Percentiles rank a stretch among this genome's conserved stretches.
Conservation (phyloP, 2,888 invertebrate species). For the Cephus rjabovi region DNA sequence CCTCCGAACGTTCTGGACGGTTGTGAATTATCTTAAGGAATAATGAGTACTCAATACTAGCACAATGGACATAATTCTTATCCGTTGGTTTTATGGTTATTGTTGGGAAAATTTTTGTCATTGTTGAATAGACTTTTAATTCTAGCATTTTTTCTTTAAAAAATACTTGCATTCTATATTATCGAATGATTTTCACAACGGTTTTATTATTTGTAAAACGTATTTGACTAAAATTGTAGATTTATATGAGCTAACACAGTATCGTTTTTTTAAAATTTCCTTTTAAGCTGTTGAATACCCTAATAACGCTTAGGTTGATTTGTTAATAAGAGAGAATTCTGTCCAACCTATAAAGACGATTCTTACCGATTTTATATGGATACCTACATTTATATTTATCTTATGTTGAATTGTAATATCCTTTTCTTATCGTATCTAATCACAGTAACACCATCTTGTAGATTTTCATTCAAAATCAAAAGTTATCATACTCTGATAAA, state of each 20-base stretch:
- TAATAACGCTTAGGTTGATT: background rate
- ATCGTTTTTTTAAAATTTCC: background rate
- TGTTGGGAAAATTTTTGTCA: background rate
- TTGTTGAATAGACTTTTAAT: background rate
- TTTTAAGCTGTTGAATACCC: no score
- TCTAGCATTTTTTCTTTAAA: background rate
- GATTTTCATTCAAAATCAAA: background rate
- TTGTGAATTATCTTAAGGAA: no score
- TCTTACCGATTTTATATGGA: background rate
- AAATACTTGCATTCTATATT: background rate
- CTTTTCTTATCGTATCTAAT: background rate
- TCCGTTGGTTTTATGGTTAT: background rate
- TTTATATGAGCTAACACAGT: background rate
- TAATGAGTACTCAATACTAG: background rate
- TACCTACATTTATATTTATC: background rate
- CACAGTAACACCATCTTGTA: background rate
- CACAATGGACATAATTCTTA: background rate
- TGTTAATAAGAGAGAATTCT: background rate
- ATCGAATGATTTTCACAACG: background rate
- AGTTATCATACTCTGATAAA: background rate
- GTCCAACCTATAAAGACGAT: background rate
- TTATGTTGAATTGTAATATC: no score
- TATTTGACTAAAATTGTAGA: background rate
- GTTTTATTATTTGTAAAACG: background rate
- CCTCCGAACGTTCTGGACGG: no score